Percentiles rank a stretch among this genome's conserved stretches.
phyloP scores from a whole-genome alignment of 2,113 vertebrate species.

The Cyprinodon tularosa region DNA sequence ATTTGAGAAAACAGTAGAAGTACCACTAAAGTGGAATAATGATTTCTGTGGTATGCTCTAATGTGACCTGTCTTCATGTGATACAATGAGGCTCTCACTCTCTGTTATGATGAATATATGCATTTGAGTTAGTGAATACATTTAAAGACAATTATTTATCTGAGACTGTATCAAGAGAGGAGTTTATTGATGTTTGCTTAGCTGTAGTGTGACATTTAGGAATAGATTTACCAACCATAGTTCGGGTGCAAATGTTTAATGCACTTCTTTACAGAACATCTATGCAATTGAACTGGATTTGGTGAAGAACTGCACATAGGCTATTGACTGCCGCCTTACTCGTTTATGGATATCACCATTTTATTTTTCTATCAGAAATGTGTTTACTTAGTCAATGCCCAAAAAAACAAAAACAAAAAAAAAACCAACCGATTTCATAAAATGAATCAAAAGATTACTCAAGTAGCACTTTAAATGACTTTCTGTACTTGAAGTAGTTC shows the following conservation, averaged over 20 bases:
- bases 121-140: conserved; percentile 25
- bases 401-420: conserved; percentile 11
- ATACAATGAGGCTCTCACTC: not conserved
- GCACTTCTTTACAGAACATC: conserved; percentile 41
- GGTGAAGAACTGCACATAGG: conserved; percentile 37
- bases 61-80: conserved; percentile 1
- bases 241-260: conserved; percentile 33
- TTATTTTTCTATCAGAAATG: conserved; percentile 26
- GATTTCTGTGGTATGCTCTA: not conserved
- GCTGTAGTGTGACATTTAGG: conserved; percentile 43
- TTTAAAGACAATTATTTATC: conserved; percentile 35
- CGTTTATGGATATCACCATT: conserved; percentile 35
- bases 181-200: conserved; percentile 11
- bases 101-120: conserved; percentile 2
- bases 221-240: conserved; percentile 8
- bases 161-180: conserved; percentile 15
- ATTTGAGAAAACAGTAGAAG: conserved; percentile 6
- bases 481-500: conserved; percentile 46
- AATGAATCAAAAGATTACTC: conserved; percentile 58
- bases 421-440: conserved; percentile 43
- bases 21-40: not conserved
- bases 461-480: conserved; percentile 38
- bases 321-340: conserved; percentile 24
- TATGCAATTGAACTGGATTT: conserved; percentile 28
- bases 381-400: conserved; percentile 47